Conservation (phyloP, 2,888 invertebrate genomes). For the Aethes cnicana region DNA sequence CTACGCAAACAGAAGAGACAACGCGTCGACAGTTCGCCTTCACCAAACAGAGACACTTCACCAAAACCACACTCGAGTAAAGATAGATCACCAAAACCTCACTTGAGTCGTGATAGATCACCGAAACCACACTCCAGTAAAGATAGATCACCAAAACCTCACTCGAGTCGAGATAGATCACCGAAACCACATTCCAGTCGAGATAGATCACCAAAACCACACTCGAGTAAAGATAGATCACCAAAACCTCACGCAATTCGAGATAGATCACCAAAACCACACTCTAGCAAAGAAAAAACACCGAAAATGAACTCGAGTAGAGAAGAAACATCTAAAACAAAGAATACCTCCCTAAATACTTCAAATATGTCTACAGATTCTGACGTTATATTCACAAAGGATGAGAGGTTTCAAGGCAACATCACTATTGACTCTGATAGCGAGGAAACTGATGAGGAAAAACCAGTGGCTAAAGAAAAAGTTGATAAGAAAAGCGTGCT, state of each 20-base stretch:
- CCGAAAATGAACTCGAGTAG: neutral
- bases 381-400: slow-evolving; percentile 24
- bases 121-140: slow-evolving; percentile 1
- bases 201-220: neutral
- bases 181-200: neutral
- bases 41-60: neutral
- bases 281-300: slow-evolving; percentile 4
- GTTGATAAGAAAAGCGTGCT: slow-evolving; percentile 41
- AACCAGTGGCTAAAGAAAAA: slow-evolving; percentile 1
- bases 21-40: slow-evolving; percentile 16
- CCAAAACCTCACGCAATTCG: slow-evolving; percentile 5
- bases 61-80: neutral
- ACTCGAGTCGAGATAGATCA: neutral
- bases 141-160: slow-evolving; percentile 2
- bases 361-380: slow-evolving; percentile 20
- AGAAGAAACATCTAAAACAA: slow-evolving; percentile 2
- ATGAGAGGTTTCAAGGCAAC: slow-evolving; percentile 28
- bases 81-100: neutral
- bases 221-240: slow-evolving; percentile 1
- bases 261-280: neutral
- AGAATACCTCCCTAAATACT: neutral
- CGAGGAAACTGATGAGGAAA: slow-evolving; percentile 22
- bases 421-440: slow-evolving; percentile 11
- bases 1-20: slow-evolving; percentile 47
- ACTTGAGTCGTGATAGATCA: slow-evolving; percentile 1